Base-by-base conservation (phyloP, 1,140 invertebrate species). In the Marisa cornuarietis region DNA sequence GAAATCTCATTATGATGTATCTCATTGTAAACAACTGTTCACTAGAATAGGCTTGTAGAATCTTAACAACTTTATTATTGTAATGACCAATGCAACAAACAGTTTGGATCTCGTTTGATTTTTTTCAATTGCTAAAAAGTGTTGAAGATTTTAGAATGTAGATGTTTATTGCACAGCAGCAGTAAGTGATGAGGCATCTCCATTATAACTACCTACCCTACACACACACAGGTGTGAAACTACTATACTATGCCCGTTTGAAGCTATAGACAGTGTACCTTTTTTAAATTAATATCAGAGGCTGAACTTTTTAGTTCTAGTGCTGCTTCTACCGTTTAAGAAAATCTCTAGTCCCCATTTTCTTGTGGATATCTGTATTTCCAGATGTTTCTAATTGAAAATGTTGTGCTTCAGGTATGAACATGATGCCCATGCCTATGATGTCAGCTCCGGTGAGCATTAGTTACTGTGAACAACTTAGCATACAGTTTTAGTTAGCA, bases 391-490 rank as follows among this genome's bases (percentile, higher is more conserved):
- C n/a, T n/a, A n/a, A n/a, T n/a, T n/a, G n/a, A n/a, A n/a, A n/a
- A n/a, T n/a, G n/a, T n/a, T 69, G 18, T 42, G 31, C 6, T 42
- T 42, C 68, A 78, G 68, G 65, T 51, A 77, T 77, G 65, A 66
- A 77, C 54, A 79, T 79, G 71, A 72, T 79, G 77, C 71, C 68
- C 26, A 63, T 79, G 77, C 71, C 54, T 49, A 79, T 79, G 77
- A 71, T 71, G 77, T 13, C 26, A 42, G 42, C 68, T 26, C 71
- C 77, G 22, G 77, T 79, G 20, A 71, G 77, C 62, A 62, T 75
- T 58, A 52, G 14, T 42, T 42, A 26, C 11, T 72, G 0, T 72
- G 22, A n/a, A 42, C 49, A 3, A 26, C 42, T 42, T 72, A 22
- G 6, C n/a, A 2, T 63, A n/a, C 62, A 20, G 62, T 63, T n/a